These are phyloP conservation scores for Mycalesis mineus DNA, from an alignment of 2,888 invertebrate species.

Conservation along the genomic window DNA sequence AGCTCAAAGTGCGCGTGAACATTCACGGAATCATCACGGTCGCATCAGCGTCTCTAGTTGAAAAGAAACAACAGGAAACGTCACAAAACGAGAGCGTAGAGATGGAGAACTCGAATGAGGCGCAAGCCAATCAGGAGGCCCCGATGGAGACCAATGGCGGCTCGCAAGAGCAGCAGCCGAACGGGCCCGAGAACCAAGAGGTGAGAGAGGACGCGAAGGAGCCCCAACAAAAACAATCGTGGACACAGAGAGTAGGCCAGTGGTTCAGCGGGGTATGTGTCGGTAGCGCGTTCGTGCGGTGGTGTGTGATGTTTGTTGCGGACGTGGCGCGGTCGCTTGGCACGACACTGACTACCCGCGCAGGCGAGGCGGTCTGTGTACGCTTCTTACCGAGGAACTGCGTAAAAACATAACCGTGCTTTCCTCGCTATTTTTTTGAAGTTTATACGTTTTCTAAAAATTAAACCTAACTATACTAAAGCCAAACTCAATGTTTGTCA, in stretches of 20 bases:
- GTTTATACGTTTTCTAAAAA: too few relatives aligned
- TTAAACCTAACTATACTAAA: too few relatives aligned
- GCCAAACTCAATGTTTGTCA: too few relatives aligned
- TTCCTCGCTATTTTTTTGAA: too few relatives aligned
- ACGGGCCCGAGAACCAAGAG: constrained; percentile 70
- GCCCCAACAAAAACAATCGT: constrained; percentile 78
- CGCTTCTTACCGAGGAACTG: too few relatives aligned
- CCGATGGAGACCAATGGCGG: constrained; percentile 74
- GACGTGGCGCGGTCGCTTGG: not conserved
- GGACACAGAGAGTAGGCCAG: constrained; percentile 84
- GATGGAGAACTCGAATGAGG: constrained; percentile 67
- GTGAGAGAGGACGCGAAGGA: constrained; percentile 71
- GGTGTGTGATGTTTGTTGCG: constrained; percentile 59
- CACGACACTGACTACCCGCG: not conserved
- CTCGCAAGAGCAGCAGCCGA: constrained; percentile 61
- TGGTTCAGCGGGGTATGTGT: constrained; percentile 85
- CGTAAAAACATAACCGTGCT: too few relatives aligned
- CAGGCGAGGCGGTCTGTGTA: too few relatives aligned
- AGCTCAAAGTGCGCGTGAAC: constrained; percentile 96
- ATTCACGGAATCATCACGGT: constrained; percentile 94
- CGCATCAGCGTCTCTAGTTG: constrained; percentile 89
- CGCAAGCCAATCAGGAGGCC: constrained; percentile 58
- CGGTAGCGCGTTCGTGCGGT: constrained; percentile 68
- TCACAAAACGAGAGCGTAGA: constrained; percentile 62
- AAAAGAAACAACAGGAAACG: constrained; percentile 80